Conservation (phyloP, 2,797 vertebrate genomes). For the Pangasius krempfi region DNA sequence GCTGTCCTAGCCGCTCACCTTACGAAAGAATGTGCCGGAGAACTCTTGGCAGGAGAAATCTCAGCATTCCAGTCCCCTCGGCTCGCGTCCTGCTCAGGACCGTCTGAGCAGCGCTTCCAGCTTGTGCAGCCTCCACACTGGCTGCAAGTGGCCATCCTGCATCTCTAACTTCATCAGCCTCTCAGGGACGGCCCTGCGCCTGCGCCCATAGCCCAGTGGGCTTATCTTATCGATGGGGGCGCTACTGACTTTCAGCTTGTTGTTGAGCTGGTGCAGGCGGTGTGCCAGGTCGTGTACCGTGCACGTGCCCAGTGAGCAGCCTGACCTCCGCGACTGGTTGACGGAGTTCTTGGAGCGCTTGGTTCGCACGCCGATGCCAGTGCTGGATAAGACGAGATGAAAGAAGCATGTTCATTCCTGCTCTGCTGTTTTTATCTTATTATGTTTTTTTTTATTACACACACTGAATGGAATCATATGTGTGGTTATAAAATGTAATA, state of each 20-base stretch:
- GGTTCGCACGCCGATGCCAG: conserved; percentile 78
- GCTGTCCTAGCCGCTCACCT: conserved; percentile 65
- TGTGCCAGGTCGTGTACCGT: conserved; percentile 87
- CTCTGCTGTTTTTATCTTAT: conserved; percentile 11
- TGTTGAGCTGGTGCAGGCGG: conserved; percentile 84
- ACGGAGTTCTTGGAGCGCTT: conserved; percentile 85
- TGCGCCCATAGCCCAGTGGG: conserved; percentile 88
- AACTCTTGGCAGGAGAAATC: conserved; percentile 71
- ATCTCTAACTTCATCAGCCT: conserved; percentile 61
- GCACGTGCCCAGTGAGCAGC: conserved; percentile 90
- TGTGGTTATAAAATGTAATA: background rate
- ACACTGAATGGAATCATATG: no score
- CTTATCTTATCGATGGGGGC: conserved; percentile 86
- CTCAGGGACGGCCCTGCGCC: conserved; percentile 78
- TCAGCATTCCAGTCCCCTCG: conserved; percentile 58
- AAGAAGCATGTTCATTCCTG: conserved; percentile 53
- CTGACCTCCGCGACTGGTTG: conserved; percentile 74
- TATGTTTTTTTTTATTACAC: background rate
- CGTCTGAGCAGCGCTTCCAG: conserved; percentile 70
- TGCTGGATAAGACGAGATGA: conserved; percentile 64
- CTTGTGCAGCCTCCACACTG: conserved; percentile 73
- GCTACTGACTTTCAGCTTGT: conserved; percentile 78
- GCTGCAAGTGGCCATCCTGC: conserved; percentile 67
- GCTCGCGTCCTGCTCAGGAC: conserved; percentile 68
- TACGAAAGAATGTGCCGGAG: conserved; percentile 69